Percentiles rank a stretch among this genome's conserved stretches.
phyloP scores from a whole-genome alignment of 2,113 vertebrate species.

The Pao palembangensis region DNA sequence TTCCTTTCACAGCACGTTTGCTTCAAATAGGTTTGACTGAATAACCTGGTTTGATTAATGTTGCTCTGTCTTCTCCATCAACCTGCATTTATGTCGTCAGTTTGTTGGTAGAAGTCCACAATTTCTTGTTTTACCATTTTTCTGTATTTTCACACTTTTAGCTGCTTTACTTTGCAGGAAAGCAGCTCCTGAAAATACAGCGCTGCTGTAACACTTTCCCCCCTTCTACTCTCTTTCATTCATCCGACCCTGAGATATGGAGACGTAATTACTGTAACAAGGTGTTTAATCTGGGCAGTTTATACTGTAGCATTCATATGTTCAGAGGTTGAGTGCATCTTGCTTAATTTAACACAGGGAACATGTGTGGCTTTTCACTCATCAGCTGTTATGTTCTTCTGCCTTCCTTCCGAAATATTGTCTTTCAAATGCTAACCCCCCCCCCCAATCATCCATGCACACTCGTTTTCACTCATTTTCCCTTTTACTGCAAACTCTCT shows the following conservation, averaged over 20 bases:
- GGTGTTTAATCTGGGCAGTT: conserved; percentile 25
- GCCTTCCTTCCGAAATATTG: conserved; percentile 21
- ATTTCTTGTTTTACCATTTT: no score
- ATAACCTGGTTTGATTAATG: no score
- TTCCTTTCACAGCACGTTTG: no score
- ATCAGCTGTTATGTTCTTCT: conserved; percentile 53
- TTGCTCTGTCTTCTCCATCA: no score
- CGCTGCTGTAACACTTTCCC: background rate
- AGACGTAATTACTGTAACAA: background rate
- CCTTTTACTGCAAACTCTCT: conserved; percentile 47
- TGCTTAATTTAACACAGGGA: conserved; percentile 47
- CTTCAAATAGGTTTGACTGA: no score
- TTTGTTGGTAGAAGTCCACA: no score
- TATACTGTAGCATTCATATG: conserved; percentile 34
- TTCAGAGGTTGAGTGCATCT: conserved; percentile 25
- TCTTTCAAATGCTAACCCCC: conserved; percentile 15
- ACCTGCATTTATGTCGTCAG: no score
- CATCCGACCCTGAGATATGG: no score
- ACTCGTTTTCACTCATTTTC: conserved; percentile 36
- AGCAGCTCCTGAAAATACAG: no score
- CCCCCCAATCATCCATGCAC: conserved; percentile 7
- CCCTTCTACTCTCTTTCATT: background rate
- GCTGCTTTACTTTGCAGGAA: no score
- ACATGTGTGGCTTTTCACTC: conserved; percentile 55
- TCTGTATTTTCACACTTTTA: no score